Conservation (phyloP, 2,113 vertebrate species). For the Polypterus bichir region DNA sequence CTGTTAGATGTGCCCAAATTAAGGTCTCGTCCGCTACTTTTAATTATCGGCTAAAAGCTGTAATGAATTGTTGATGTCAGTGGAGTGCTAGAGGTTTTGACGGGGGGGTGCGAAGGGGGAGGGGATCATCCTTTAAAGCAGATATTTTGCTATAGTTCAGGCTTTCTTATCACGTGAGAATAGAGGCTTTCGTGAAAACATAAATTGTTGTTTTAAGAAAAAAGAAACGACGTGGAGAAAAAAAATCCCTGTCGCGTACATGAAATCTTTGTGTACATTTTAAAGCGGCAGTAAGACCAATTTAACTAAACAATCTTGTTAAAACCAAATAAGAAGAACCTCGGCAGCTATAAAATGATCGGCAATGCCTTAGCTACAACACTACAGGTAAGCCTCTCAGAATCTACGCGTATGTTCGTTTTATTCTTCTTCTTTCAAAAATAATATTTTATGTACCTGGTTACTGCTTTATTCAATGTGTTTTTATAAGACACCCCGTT, state of each 20-base stretch:
- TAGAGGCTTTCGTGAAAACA: slow-evolving; percentile 50
- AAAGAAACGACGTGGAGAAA: slow-evolving; percentile 26
- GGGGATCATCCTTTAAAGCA: slow-evolving; percentile 46
- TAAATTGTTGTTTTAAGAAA: slow-evolving; percentile 52
- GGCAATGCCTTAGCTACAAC: background rate
- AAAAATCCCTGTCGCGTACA: slow-evolving; percentile 10
- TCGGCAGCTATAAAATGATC: no score
- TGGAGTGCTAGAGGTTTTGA: slow-evolving; percentile 35
- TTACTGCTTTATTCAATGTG: background rate
- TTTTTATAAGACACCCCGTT: background rate
- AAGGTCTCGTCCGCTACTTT: slow-evolving; percentile 50
- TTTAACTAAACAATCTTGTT: no score
- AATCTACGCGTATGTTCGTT: background rate
- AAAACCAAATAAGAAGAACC: no score
- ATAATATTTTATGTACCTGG: background rate
- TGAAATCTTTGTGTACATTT: no score
- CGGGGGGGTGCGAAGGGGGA: slow-evolving; percentile 24
- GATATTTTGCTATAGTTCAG: slow-evolving; percentile 55
- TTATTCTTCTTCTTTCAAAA: background rate
- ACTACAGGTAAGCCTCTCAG: background rate
- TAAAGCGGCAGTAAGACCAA: no score
- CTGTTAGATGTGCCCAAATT: slow-evolving; percentile 2
- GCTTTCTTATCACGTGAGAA: slow-evolving; percentile 56
- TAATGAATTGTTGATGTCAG: slow-evolving; percentile 60
- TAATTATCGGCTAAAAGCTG: slow-evolving; percentile 63